Percentiles rank a stretch among this genome's conserved stretches.
phyloP scores from a whole-genome alignment of 2,888 invertebrate species.

The Strigamia crassipes region DNA sequence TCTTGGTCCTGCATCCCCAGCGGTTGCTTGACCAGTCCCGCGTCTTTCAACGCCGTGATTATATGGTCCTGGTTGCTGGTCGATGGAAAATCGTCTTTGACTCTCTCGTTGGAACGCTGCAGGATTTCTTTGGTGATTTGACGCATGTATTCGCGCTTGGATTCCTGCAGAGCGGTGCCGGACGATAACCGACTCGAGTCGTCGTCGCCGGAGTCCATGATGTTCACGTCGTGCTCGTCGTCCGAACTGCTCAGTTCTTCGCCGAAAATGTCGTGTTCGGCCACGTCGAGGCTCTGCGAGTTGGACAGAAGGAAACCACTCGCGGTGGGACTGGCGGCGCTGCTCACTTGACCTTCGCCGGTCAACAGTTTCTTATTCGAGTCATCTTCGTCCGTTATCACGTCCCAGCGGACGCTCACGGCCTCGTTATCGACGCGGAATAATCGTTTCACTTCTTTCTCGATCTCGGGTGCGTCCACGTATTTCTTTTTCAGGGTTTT shows the following conservation, averaged over 20 bases:
- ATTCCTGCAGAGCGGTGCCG: constrained; percentile 67
- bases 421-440: constrained; percentile 92
- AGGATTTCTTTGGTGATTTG: constrained; percentile 69
- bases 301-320: constrained; percentile 48
- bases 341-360: constrained; percentile 47
- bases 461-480: constrained; percentile 96
- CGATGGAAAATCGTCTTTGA: constrained; percentile 39
- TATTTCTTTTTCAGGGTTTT: constrained; percentile 96
- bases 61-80: constrained; percentile 45
- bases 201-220: constrained; percentile 76
- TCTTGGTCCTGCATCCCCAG: constrained; percentile 43
- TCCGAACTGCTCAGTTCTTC: constrained; percentile 86
- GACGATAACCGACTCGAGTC: constrained; percentile 69
- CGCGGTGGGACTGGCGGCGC: constrained; percentile 47
- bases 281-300: constrained; percentile 55
- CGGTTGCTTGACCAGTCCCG: constrained; percentile 36
- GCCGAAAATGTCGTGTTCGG: constrained; percentile 87
- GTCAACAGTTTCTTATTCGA: constrained; percentile 52
- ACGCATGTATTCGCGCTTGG: constrained; percentile 60
- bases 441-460: constrained; percentile 93
- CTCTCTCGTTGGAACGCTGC: background rate
- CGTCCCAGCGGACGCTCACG: constrained; percentile 82
- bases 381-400: constrained; percentile 85
- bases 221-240: constrained; percentile 75
- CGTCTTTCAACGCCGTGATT: constrained; percentile 54